Evolutionary conservation across 2,113 vertebrate species (phyloP).

Genomic region (Indicator maculatus): DNA sequence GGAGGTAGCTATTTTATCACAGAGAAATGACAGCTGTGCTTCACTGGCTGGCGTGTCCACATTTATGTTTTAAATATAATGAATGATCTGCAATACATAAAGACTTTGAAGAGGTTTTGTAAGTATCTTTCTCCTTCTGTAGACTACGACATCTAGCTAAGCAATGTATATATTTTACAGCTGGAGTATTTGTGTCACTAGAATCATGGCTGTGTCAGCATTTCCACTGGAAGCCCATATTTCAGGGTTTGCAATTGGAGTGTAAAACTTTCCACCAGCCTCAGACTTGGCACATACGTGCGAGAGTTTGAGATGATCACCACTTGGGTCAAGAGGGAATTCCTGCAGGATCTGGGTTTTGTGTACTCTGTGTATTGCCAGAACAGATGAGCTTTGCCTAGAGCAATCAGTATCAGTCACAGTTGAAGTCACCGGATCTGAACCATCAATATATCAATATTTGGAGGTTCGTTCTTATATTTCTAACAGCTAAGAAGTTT

Average conservation of each 20-base stretch:
- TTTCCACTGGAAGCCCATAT: constrained; percentile 74
- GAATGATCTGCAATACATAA: constrained; percentile 50
- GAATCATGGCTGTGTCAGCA: constrained; percentile 52
- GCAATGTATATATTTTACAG: constrained; percentile 56
- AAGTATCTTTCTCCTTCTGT: constrained; percentile 24
- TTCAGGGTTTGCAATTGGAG: constrained; percentile 68
- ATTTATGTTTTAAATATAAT: constrained; percentile 65
- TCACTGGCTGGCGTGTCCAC: constrained; percentile 1
- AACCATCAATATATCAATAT: rapidly evolving
- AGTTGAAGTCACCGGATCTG: background rate
- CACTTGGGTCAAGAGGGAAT: constrained; percentile 48
- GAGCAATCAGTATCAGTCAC: background rate
- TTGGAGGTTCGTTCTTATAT: background rate
- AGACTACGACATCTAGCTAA: constrained; percentile 56
- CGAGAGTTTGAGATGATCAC: constrained; percentile 13
- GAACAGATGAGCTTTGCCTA: background rate
- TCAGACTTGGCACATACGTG: constrained; percentile 61
- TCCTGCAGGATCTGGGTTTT: background rate
- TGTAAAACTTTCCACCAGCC: constrained; percentile 66
- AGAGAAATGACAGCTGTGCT: constrained; percentile 33
- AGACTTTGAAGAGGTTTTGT: constrained; percentile 58
- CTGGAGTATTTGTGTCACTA: constrained; percentile 67
- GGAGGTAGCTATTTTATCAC: constrained; percentile 19
- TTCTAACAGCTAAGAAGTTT: background rate
- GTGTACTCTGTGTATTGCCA: background rate